Evolutionary conservation across 1,140 invertebrate genomes (phyloP), one percentile per base, ranked within the genome.

Genomic region (Mizuhopecten yessoensis): DNA sequence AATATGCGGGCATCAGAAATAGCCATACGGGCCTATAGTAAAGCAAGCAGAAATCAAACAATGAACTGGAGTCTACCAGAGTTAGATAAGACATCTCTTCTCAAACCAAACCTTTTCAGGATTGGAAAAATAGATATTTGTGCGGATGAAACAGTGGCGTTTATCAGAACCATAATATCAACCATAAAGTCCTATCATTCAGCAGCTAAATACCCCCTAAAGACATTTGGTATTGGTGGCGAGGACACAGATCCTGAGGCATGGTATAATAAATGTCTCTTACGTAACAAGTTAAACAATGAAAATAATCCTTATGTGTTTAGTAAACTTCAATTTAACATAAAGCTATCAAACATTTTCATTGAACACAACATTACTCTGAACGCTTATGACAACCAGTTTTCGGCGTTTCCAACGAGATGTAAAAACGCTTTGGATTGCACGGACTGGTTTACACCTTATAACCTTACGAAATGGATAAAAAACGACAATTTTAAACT

Each of bases 1-100:
- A 57, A 87, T 39, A 87, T 87, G 34, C 33, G 90, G 49, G 90
- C 90, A 29, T 34, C 87, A 87, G 49, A 87, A 34, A 45, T 87
- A 34, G 86, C 86, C 13, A 87, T 90, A 87, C 10, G 87, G 87
- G 39, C 34, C 17, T 36, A 45, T 45, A 45, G 34, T 11, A 33
- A 88, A 33, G 39, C 33, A 0, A 42, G 36, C 34, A 45, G 33
- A 1, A 29, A 33, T 23, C 15, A 33, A 10, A 42, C 33, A 20
- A 33, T 36, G 29, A 11, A 88, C 29, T 88, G 87, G 33, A 36
- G 33, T 15, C n/a, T 88, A 34, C 87, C 39, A 42, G n/a, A 3
- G 36, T n/a, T 88, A 11, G 86, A 86, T 57, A 45, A 20, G 29
- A 36, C n/a, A 89, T 57, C 36, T 36, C 36, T 36, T 86, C 34